Evolutionary conservation across 2,797 vertebrate species (phyloP).

Genomic region (Phaenicophaeus curvirostris): DNA sequence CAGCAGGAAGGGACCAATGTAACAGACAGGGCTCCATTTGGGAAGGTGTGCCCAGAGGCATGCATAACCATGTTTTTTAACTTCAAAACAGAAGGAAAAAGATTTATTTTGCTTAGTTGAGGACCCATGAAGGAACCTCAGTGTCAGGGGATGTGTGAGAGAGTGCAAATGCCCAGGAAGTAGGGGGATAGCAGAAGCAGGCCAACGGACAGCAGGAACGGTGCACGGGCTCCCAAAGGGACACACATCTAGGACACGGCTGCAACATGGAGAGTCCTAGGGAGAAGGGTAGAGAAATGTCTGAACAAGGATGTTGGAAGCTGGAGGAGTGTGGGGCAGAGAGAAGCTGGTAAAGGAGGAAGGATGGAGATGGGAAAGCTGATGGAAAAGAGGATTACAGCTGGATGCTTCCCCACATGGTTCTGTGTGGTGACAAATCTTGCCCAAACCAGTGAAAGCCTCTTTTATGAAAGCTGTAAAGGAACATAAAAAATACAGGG

Average conservation of each 20-base stretch:
- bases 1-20: no score
- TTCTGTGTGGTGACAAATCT: background rate
- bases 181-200: fast-evolving
- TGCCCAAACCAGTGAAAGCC: background rate
- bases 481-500: background rate
- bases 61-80: background rate
- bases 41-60: background rate
- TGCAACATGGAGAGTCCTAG: background rate
- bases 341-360: background rate
- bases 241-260: background rate
- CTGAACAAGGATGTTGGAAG: background rate
- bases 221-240: fast-evolving
- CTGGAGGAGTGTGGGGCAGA: background rate
- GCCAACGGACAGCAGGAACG: fast-evolving
- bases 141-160: background rate
- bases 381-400: background rate
- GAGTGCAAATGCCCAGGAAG: no score
- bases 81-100: background rate
- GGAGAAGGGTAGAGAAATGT: background rate
- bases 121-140: background rate
- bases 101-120: background rate
- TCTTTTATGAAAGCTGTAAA: background rate
- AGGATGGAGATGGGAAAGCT: background rate
- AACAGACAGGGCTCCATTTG: background rate
- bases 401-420: background rate